Evolutionary conservation across 2,113 vertebrate genomes (phyloP).

Genomic region (Paralichthys olivaceus): DNA sequence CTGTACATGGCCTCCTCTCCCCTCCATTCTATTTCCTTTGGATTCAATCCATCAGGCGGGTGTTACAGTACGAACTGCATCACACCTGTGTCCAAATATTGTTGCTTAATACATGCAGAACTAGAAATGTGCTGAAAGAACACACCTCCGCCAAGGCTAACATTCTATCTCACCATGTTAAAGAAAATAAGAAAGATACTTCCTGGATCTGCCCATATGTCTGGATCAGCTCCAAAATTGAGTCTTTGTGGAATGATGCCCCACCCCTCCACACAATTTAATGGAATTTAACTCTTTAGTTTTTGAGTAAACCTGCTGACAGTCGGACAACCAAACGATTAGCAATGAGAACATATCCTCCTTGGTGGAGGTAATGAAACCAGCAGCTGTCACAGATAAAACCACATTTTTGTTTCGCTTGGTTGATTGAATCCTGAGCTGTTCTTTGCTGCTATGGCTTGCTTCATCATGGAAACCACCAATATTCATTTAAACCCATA

Average conservation of each 20-base stretch:
- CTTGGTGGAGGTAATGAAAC: background rate
- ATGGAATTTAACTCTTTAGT: background rate
- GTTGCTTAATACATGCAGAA: background rate
- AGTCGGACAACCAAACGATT: background rate
- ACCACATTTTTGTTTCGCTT: background rate
- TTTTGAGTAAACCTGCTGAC: background rate
- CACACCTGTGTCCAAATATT: constrained; percentile 7
- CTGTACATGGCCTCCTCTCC: constrained; percentile 40
- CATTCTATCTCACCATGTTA: no score
- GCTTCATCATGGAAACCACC: constrained; percentile 46
- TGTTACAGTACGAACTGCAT: constrained; percentile 6
- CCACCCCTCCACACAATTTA: background rate
- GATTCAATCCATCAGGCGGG: constrained; percentile 66
- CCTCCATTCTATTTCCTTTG: constrained; percentile 40
- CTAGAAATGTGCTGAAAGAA: no score
- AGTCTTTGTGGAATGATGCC: no score
- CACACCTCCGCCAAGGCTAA: no score
- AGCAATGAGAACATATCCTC: no score
- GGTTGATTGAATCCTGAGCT: constrained; percentile 65
- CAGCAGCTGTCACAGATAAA: background rate
- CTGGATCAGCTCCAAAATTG: no score
- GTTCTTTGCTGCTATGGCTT: constrained; percentile 55
- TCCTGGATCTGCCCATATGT: no score
- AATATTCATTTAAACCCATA: background rate
- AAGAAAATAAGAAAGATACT: no score